Conservation (phyloP, 2,888 invertebrate genomes). For the Trissolcus japonicus region DNA sequence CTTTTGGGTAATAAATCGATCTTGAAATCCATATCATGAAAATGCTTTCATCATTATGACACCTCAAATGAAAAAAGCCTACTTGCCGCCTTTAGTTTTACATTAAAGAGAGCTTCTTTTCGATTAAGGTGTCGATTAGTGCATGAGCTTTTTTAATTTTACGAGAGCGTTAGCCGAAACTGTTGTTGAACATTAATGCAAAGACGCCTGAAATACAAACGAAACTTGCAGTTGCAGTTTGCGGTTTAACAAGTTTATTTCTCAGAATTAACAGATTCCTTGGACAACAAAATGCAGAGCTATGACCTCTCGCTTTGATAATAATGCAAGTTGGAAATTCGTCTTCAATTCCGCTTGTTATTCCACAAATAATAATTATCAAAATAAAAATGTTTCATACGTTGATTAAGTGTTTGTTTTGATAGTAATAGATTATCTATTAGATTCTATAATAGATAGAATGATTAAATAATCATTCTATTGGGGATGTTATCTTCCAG, state of each 20-base stretch:
- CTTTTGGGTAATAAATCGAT: too few species aligned
- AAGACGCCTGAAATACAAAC: slow-evolving; percentile 12
- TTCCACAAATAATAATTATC: not conserved
- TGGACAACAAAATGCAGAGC: slow-evolving; percentile 25
- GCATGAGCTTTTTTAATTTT: slow-evolving; percentile 44
- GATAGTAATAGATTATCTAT: too few species aligned
- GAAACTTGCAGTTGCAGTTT: slow-evolving; percentile 47
- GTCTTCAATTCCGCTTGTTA: not conserved
- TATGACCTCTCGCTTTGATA: slow-evolving; percentile 8
- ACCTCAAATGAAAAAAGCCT: too few species aligned
- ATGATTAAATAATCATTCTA: too few species aligned
- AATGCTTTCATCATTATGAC: not conserved
- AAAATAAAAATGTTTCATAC: not conserved
- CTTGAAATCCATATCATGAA: too few species aligned
- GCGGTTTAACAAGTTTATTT: slow-evolving; percentile 54
- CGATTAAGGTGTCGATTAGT: too few species aligned
- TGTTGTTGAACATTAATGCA: slow-evolving; percentile 39
- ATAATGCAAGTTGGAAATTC: slow-evolving; percentile 12
- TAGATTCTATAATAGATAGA: too few species aligned
- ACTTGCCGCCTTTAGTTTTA: too few species aligned
- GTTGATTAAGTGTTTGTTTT: too few species aligned
- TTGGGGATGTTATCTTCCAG: too few species aligned
- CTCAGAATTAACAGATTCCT: slow-evolving; percentile 41
- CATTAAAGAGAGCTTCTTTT: too few species aligned
- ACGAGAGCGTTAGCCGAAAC: slow-evolving; percentile 39